Base-by-base conservation (phyloP, 2,797 vertebrate species). In the Hoplostethus atlanticus region DNA sequence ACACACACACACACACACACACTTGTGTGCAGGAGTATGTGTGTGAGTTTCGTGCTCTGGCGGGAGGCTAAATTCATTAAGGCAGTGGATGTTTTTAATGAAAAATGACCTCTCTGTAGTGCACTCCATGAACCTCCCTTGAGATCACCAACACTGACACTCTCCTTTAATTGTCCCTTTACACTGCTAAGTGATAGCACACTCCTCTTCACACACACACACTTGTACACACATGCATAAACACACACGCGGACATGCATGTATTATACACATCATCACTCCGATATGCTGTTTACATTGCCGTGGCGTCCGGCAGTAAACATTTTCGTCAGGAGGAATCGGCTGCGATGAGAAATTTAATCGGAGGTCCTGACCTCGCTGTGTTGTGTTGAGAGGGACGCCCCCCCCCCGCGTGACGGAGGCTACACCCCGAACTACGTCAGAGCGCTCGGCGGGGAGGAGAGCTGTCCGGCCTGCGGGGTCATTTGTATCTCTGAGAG, bases 61-160 rank as follows among this genome's bases (percentile, higher is more conserved):
- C 38, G 36, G 66, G 66, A 57, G 44, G 73, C 54, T 68, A 81
- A 80, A 71, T 87, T 88, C 86, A 87, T 80, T 79, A 88, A 89
- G 73, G 73, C 87, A 77, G 77, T 80, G 68, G 66, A 84, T 86
- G 79, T 87, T 82, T 86, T 84, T 86, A 76, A 89, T 91, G 83
- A 89, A 90, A 93, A 91, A 91, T 86, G 85, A 87, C 87, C 86
- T 87, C 87, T 81, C 59, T 84, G 76, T 74, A 65, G 55, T 77
- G 70, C 59, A 87, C 78, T 81, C 75, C 54, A 31, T 76, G 80
- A 84, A 83, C 47, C 44, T 82, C 80, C 76, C 76, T 50, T 4
- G 66, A 84, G 81, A 86, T 51, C 52, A 61, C 57, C 44, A 47
- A 55, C 51, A 61, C 15, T 36, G 40, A 64, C 17, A 64, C 52